Evolutionary conservation across 2,888 invertebrate species (phyloP), one percentile per base, ranked within the genome.

Genomic region (Sinohyriopsis cumingii): DNA sequence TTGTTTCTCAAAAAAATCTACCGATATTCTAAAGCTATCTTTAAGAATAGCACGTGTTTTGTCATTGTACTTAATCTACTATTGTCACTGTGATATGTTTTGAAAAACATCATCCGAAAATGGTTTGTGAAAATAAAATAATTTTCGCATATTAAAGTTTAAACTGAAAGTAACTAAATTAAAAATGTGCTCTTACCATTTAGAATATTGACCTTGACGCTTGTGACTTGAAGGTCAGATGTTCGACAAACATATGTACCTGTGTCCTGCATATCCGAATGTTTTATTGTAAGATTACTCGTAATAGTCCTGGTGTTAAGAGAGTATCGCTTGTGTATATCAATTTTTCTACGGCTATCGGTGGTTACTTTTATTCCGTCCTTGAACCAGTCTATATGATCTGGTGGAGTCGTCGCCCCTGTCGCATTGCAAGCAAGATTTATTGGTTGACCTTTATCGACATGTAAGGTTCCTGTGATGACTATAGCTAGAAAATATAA

Each of bases 161-260:
- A 45, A 12, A 45, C 45, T 45, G 0, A 45, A 45, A 2, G 45
- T 12, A 12, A 12, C 15, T 45, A 5, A 15, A 7, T 9, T 9
- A 33, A 33, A 33, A 45, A 45, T 12, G 45, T 45, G 15, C 45
- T 15, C 85, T 81, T 79, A 85, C 85, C 83, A 69, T 84, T 83
- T 71, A 85, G 71, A 54, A 85, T 81, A 68, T 81, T 80, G 19
- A 85, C 82, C 67, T 78, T 81, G 45, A 77, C 76, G 68, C 80
- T 83, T 57, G 78, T 78, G 25, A 83, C 81, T 69, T 84, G 79
- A 18, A 68, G 63, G 63, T 81, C 77, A 12, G 84, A 80, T n/a
- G 80, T 81, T 57, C 84, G 72, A 71, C 85, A 85, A 22, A 82
- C 80, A 68, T 85, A 85, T 9, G 79, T 84, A 18, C 84, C 85